These are phyloP conservation scores for Empis stercorea DNA, from an alignment of 2,888 invertebrate genomes.

Conservation along the genomic window DNA sequence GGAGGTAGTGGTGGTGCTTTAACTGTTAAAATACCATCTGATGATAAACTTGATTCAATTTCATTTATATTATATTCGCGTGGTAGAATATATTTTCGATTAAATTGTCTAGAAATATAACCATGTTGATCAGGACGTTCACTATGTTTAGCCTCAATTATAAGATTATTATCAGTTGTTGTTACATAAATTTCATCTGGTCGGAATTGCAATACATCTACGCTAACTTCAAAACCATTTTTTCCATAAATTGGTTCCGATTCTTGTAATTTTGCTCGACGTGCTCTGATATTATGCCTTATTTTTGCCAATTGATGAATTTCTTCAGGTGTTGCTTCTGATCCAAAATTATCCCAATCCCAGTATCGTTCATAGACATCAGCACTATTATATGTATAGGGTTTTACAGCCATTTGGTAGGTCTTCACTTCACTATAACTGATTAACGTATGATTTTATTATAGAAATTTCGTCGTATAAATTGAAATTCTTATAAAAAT, in stretches of 20 bases:
- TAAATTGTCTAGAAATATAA: conserved; percentile 66
- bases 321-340: not conserved
- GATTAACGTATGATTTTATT: too few relatives aligned
- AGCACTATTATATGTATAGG: too few relatives aligned
- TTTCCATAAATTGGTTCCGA: conserved; percentile 33
- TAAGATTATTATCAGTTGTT: conserved; percentile 47
- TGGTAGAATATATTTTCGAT: conserved; percentile 56
- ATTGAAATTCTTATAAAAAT: too few relatives aligned
- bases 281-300: not conserved
- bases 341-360: not conserved
- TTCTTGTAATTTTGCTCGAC: not conserved
- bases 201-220: conserved; percentile 57
- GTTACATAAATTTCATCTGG: conserved; percentile 60
- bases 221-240: conserved; percentile 55
- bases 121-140: conserved; percentile 60
- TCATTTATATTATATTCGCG: conserved; percentile 54
- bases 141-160: conserved; percentile 58
- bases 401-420: too few relatives aligned
- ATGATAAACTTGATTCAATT: conserved; percentile 62
- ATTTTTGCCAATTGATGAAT: too few relatives aligned
- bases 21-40: conserved; percentile 68
- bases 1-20: conserved; percentile 21
- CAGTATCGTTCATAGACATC: not conserved
- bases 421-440: too few relatives aligned
- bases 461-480: too few relatives aligned